Evolutionary conservation across 2,888 invertebrate genomes (phyloP).

Genomic region (Hirudinaria manillensis): DNA sequence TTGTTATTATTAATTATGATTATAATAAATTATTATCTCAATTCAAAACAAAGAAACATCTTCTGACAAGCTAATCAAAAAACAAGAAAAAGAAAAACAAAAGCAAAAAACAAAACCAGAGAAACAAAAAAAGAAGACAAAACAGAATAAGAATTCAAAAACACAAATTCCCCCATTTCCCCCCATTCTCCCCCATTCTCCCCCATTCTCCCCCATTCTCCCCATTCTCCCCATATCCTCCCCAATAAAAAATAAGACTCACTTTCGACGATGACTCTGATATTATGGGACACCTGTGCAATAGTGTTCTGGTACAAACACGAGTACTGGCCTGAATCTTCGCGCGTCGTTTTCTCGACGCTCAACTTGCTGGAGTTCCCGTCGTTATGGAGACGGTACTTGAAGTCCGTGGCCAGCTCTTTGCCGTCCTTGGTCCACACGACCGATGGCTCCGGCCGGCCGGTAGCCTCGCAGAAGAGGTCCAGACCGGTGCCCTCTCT

Average conservation of each 20-base stretch:
- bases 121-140: background rate
- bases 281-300: constrained; percentile 90
- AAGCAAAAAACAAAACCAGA: background rate
- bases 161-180: no score
- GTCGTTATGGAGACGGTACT: constrained; percentile 57
- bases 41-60: no score
- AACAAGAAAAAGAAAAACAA: background rate
- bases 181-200: no score
- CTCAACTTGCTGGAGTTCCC: constrained; percentile 32
- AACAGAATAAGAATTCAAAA: no score
- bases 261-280: constrained; percentile 88
- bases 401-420: constrained; percentile 36
- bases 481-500: constrained; percentile 79
- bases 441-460: constrained; percentile 85
- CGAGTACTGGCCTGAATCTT: constrained; percentile 92
- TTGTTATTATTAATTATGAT: no score
- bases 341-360: constrained; percentile 82
- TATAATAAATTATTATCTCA: no score
- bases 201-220: no score
- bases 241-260: constrained; percentile 35
- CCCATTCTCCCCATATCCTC: background rate
- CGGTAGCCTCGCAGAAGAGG: constrained; percentile 91
- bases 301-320: constrained; percentile 92
- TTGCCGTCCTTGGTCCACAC: constrained; percentile 77
- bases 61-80: no score